These are phyloP conservation scores for Sebastes paucispinis DNA, from an alignment of 2,797 vertebrate species.

Conservation along the genomic window DNA sequence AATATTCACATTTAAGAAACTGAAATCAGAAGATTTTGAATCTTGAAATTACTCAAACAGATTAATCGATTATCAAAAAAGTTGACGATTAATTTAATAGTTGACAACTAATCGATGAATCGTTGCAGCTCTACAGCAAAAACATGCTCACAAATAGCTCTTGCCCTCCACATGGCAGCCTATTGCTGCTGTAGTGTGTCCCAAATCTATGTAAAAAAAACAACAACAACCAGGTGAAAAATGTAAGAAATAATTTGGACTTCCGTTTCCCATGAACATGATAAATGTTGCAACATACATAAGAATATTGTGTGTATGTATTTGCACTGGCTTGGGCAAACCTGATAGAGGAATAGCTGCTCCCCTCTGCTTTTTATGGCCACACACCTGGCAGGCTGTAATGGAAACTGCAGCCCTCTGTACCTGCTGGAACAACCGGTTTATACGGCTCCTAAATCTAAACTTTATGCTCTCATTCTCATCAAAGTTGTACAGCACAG, in stretches of 20 bases:
- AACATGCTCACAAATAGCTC: background rate
- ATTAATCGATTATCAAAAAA: too few relatives aligned
- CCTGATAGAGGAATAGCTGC: slow-evolving; percentile 18
- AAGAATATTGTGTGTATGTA: background rate
- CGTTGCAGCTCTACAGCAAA: background rate
- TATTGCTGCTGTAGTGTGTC: background rate
- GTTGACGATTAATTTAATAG: too few relatives aligned
- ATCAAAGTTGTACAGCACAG: background rate
- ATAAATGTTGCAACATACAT: background rate
- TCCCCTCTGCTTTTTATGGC: slow-evolving; percentile 11
- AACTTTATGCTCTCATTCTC: slow-evolving; percentile 12
- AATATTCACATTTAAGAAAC: too few relatives aligned
- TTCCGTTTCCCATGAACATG: background rate
- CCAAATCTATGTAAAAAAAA: background rate
- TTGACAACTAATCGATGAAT: too few relatives aligned
- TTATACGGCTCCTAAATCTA: slow-evolving; percentile 17
- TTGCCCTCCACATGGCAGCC: background rate
- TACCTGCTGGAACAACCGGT: slow-evolving; percentile 37
- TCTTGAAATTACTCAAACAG: too few relatives aligned
- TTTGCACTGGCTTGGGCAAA: background rate
- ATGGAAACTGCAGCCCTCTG: slow-evolving; percentile 24
- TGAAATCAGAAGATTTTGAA: too few relatives aligned
- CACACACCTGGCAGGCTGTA: slow-evolving; percentile 20
- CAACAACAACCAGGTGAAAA: background rate
- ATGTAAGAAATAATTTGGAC: background rate